Conservation (phyloP, 2,113 vertebrate genomes). For the Eolophus roseicapilla region DNA sequence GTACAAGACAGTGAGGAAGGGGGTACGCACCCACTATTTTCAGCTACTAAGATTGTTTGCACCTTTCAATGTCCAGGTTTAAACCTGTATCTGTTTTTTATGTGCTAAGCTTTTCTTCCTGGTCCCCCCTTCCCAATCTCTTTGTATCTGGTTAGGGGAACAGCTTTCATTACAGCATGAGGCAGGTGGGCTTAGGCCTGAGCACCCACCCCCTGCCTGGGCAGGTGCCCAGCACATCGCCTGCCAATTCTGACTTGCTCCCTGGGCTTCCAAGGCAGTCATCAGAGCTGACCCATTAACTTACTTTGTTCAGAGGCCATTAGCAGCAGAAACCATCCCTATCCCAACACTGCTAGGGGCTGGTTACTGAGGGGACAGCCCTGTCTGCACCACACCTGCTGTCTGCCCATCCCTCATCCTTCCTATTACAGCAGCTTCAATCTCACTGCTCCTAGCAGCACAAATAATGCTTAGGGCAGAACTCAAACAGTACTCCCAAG, state of each 20-base stretch:
- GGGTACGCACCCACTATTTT: rapidly evolving
- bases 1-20: not conserved
- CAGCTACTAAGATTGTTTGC: rapidly evolving
- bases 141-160: not conserved
- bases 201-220: not conserved
- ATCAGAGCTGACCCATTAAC: not conserved
- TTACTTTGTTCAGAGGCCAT: not conserved
- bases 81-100: rapidly evolving
- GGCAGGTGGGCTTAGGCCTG: not conserved
- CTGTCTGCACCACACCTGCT: rapidly evolving
- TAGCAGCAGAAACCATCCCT: not conserved
- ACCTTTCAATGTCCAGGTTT: not conserved
- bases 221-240: not conserved
- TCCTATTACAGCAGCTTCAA: not conserved
- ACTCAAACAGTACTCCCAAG: not conserved
- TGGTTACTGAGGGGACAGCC: not conserved
- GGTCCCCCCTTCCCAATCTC: rapidly evolving
- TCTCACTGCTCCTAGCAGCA: rapidly evolving
- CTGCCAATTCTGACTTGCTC: not conserved
- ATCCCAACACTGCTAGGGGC: rapidly evolving
- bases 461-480: rapidly evolving
- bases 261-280: not conserved
- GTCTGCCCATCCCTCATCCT: no score
- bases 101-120: not conserved
- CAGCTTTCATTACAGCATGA: not conserved